Evolutionary conservation across 2,888 invertebrate genomes (phyloP), one percentile per base, ranked within the genome.

Genomic region (Meganola albula): DNA sequence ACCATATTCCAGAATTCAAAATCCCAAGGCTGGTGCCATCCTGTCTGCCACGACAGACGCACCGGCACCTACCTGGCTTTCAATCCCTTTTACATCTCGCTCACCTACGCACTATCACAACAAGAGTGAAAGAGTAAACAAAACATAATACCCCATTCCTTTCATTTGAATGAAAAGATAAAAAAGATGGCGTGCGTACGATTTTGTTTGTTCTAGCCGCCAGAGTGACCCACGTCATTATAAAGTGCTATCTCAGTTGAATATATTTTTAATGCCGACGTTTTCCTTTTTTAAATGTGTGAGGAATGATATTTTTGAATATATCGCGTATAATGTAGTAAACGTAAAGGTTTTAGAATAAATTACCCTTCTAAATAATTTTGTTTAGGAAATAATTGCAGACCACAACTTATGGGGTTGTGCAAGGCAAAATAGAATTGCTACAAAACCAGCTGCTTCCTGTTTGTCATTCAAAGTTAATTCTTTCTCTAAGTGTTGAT

Each of bases 201-300:
- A 65, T 65, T 58, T 59, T 85, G 80, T 85, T 85, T 85, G 84
- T 84, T 84, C 84, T 83, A 83, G 72, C 84, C 84, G 84, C 82
- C 60, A 66, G 64, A 55, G 72, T 74, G 78, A 79, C 82, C 83
- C 80, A 74, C 69, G 75, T 83, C 84, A 83, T 82, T 83, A 84
- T 80, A 68, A 66, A 77, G 78, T 78, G 83, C 82, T 83, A 82
- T 79, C 76, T 74, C 65, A 73, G 74, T 77, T 77, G 77, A 73
- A 76, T 80, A 80, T 74, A 82, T 83, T 83, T 83, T 80, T 78
- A 73, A 74, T 67, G 63, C 58, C 53, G 47, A 37, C 35, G 29
- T 52, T 61, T 66, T 68, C 67, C 51, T 42, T 60, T 73, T 79
- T 74, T 64, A 50, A 64, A 69, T 63, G 70, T 69, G 64, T 74